Conservation (phyloP, 1,140 invertebrate genomes). For the Agrilus planipennis region DNA sequence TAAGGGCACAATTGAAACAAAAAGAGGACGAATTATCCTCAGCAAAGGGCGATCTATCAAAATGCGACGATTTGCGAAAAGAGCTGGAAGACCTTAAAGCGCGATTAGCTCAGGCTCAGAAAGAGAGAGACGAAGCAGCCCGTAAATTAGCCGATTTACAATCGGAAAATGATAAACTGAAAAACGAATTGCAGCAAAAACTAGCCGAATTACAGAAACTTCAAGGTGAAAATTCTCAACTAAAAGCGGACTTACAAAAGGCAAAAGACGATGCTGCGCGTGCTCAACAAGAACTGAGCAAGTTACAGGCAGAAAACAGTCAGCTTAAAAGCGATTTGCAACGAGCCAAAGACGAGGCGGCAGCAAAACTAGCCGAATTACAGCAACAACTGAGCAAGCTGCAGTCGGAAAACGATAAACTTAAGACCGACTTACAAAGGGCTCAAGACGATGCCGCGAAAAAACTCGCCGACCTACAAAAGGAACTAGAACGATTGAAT, state of each 20-base stretch:
- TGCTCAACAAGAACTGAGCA: no score
- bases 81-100: no score
- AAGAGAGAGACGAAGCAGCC: constrained; percentile 12
- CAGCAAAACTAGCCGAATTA: not conserved
- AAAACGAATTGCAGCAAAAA: constrained; percentile 11
- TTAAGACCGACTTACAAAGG: not conserved
- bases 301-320: no score
- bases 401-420: constrained; percentile 1
- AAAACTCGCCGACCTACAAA: not conserved
- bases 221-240: constrained; percentile 12
- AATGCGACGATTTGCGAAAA: no score
- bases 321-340: no score
- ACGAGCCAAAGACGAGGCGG: not conserved
- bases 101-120: no score
- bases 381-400: not conserved
- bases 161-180: constrained; percentile 11
- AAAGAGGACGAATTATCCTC: no score
- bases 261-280: constrained; percentile 2
- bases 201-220: constrained; percentile 11
- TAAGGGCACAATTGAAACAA: no score
- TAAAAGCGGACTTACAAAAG: constrained; percentile 12
- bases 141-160: constrained; percentile 12
- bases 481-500: not conserved
- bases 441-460: not conserved
- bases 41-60: no score